Evolutionary conservation across 2,888 invertebrate genomes (phyloP), one percentile per base, ranked within the genome.

Genomic region (Lasioglossum zephyrum): DNA sequence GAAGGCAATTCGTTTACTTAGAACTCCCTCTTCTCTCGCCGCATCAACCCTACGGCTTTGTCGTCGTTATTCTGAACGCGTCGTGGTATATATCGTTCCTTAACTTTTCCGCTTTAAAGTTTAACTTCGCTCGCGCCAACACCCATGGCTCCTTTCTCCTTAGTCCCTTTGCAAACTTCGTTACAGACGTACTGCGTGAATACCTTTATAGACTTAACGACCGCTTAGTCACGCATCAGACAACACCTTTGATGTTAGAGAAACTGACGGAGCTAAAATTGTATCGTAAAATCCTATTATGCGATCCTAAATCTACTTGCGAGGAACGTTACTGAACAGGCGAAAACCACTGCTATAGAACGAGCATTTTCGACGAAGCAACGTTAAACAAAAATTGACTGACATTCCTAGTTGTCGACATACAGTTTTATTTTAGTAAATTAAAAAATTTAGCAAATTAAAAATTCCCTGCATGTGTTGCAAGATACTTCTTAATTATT

Each of bases 91-190:
- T 44, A 87, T 79, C 63, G 73, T 74, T 78, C 66, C 84, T 90
- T 85, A 90, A 90, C 90, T 90, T 90, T 89, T 83, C 89, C 86
- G 82, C 86, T 90, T 89, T 90, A 75, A 77, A 78, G 83, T 82
- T 84, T 81, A 90, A 90, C 90, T 90, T 90, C 76, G 81, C 86
- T 83, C 80, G 75, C 86, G 77, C 73, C 80, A 49, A 78, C 86
- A 78, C 81, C 60, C 77, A 36, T 77, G 74, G 74, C 36, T 11
- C 69, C 76, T 73, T 36, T 79, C 77, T 72, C 47, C 60, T 81
- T 81, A 77, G 80, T 81, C 76, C 77, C 84, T 89, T 79, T 77
- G 80, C 75, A 84, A 90, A 90, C 89, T 90, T 90, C 86, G 83
- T 90, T 87, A 90, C 82, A 77, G 39, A 83, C 84, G 77, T 75